Conservation (phyloP, 2,888 invertebrate genomes). For the Troides oblongomaculatus region DNA sequence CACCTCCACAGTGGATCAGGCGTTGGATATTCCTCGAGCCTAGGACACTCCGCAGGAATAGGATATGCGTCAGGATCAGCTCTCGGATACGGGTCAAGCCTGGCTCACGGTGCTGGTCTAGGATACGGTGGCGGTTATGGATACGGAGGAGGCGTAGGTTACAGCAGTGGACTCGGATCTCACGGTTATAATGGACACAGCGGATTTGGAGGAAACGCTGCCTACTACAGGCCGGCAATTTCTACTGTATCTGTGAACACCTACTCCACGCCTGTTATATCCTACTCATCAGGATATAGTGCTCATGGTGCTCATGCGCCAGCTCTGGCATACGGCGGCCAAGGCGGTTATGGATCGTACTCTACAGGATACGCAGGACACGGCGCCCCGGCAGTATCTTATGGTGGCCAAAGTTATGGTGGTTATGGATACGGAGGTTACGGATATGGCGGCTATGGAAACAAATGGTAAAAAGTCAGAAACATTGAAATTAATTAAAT, state of each 20-base stretch:
- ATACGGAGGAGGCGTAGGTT: slow-evolving; percentile 3
- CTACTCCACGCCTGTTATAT: slow-evolving; percentile 31
- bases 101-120: slow-evolving; percentile 9
- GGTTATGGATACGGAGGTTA: slow-evolving; percentile 32
- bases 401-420: neutral
- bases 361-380: neutral
- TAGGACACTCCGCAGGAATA: slow-evolving; percentile 35
- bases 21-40: slow-evolving; percentile 30
- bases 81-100: slow-evolving; percentile 29
- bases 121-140: slow-evolving; percentile 12
- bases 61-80: slow-evolving; percentile 40
- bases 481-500: neutral
- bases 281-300: slow-evolving; percentile 36
- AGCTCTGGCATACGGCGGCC: slow-evolving; percentile 39
- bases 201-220: slow-evolving; percentile 33
- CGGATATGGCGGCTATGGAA: slow-evolving; percentile 36
- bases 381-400: neutral
- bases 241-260: slow-evolving; percentile 34
- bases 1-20: slow-evolving; percentile 43
- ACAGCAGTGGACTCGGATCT: neutral
- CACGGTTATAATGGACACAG: neutral
- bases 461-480: slow-evolving; percentile 45
- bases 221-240: slow-evolving; percentile 39
- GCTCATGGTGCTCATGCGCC: slow-evolving; percentile 34
- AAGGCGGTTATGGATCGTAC: slow-evolving; percentile 22